These are phyloP conservation scores for Orbicella faveolata DNA, from an alignment of 64 coral and sea anemone species.

Conservation along the genomic window DNA sequence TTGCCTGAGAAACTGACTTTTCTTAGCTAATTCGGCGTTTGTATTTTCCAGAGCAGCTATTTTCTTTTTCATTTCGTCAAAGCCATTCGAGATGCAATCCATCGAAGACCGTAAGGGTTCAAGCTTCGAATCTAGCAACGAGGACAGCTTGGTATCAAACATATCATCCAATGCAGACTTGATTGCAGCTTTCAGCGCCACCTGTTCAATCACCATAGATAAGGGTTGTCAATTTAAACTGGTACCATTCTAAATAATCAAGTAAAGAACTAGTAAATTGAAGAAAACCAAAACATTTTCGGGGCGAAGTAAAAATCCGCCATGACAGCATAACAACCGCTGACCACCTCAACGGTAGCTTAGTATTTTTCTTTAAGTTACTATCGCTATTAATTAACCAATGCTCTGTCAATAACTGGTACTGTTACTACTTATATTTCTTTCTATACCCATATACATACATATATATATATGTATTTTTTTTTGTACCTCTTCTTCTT, in stretches of 20 bases:
- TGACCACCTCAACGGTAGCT: neutral
- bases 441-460: no score
- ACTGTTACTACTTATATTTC: no score
- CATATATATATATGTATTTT: no score
- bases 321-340: neutral
- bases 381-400: no score
- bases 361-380: no score
- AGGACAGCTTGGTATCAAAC: neutral
- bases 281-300: neutral
- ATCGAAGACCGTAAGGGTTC: neutral
- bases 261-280: neutral
- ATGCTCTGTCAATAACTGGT: no score
- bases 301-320: neutral
- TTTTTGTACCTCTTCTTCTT: no score
- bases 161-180: constrained; percentile 21
- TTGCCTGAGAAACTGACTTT: neutral
- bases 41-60: neutral
- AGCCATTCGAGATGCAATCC: neutral
- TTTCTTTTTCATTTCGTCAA: neutral
- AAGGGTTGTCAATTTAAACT: no score
- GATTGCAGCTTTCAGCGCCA: neutral
- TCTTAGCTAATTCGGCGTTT: neutral
- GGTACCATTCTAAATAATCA: no score
- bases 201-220: neutral
- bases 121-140: neutral